Evolutionary conservation across 2,113 vertebrate species (phyloP).

Genomic region (Lucifuga dentata): DNA sequence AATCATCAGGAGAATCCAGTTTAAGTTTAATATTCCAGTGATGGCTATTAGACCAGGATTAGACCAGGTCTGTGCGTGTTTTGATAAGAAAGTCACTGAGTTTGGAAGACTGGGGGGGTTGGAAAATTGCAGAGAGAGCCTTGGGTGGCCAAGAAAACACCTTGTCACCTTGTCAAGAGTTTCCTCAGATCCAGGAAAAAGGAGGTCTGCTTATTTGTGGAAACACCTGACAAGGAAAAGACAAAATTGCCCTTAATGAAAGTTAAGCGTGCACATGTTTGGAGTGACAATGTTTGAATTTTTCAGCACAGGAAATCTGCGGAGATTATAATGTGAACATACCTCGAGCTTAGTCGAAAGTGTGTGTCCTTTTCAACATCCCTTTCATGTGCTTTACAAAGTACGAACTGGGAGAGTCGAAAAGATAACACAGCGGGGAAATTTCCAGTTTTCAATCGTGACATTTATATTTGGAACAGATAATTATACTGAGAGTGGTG

Average conservation of each 20-base stretch:
- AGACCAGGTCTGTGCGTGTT: not conserved
- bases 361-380: constrained; percentile 22
- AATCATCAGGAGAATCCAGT: not conserved
- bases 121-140: constrained; percentile 29
- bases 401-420: constrained; percentile 2
- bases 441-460: constrained; percentile 44
- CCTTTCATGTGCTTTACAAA: constrained; percentile 35
- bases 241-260: constrained; percentile 17
- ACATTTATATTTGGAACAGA: constrained; percentile 21
- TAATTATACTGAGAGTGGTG: constrained; percentile 46
- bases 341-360: constrained; percentile 24
- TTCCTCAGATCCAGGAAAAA: not conserved
- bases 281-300: constrained; percentile 22
- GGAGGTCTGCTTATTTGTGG: not conserved
- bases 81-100: not conserved
- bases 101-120: not conserved
- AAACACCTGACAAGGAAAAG: constrained; percentile 2
- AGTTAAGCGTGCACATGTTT: not conserved
- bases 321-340: constrained; percentile 28
- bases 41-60: not conserved
- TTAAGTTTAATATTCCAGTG: constrained; percentile 14
- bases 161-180: not conserved
- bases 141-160: constrained; percentile 38
- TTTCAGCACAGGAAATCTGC: constrained; percentile 43
- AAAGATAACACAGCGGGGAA: constrained; percentile 24